Percentiles rank a stretch among this genome's conserved stretches.
Conservation (phyloP, 2,797 vertebrate species). For the Bradypus variegatus region DNA sequence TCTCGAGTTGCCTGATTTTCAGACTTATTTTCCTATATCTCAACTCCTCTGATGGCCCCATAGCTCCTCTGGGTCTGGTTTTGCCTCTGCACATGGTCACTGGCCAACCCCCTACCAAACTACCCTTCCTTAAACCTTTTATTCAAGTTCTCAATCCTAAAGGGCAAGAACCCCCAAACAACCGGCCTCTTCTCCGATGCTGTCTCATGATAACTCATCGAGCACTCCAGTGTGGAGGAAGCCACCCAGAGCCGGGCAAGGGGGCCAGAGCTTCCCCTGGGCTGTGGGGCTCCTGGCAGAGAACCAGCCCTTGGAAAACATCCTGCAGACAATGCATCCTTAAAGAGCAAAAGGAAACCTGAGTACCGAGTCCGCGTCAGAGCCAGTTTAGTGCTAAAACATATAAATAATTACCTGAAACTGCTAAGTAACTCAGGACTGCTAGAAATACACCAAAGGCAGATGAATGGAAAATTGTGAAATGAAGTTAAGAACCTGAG, state of each 20-base stretch:
- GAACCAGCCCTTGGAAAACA: neutral
- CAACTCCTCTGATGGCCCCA: neutral
- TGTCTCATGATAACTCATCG: neutral
- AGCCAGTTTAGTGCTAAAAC: neutral
- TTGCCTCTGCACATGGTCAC: neutral
- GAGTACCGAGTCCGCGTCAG: neutral
- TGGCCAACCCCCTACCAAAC: neutral
- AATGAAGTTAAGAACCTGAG: neutral
- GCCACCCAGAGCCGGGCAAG: fast-evolving
- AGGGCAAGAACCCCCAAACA: neutral
- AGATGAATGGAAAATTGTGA: neutral
- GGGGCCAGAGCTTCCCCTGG: no score
- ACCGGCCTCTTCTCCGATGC: neutral
- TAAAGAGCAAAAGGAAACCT: neutral
- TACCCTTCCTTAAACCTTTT: neutral
- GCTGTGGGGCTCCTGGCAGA: neutral
- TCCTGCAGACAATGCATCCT: neutral
- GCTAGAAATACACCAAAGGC: neutral
- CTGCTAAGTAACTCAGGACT: neutral
- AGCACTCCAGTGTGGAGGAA: no score
- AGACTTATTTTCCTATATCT: neutral
- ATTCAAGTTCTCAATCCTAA: neutral
- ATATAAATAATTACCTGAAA: neutral
- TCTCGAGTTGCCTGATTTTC: fast-evolving
- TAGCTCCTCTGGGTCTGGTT: neutral